Evolutionary conservation across 2,888 invertebrate genomes (phyloP), one percentile per base, ranked within the genome.

Genomic region (Subacronicta megacephala): DNA sequence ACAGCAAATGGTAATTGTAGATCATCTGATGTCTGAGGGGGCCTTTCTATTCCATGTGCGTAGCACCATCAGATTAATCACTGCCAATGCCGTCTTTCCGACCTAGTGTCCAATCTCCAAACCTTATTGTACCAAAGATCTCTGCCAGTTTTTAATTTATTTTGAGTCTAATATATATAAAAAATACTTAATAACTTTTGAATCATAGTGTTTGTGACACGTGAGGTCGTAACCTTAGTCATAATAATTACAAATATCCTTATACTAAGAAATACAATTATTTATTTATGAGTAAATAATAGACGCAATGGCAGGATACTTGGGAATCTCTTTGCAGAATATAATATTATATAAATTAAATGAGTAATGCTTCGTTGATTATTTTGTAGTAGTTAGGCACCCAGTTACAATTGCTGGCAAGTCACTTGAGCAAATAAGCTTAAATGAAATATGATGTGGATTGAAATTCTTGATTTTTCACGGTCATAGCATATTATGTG

Each of bases 181-280:
- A 17, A 33, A 17, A 37, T 13, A 10, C 35, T 40, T 23, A 46
- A n/a, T n/a, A n/a, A n/a, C 42, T 7, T 44, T 52, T 45, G 44
- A 70, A 52, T 64, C 70, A 57, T 26, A 17, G 17, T 23, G n/a
- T 17, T 18, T 0, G 18, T 9, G n/a, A 40, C 41, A 41, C 64
- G 55, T 50, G 45, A 62, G 54, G 2, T 33, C 49, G 36, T 38
- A 50, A 63, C 44, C 52, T 66, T 66, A 66, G 52, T 66, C 65
- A 66, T 50, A 31, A 31, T 23, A 20, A 49, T 52, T 33, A 64
- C 54, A 68, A 62, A 70, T 70, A 58, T 66, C 58, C 64, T 53
- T 41, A 31, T 57, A 45, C 12, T 57, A 3, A 52, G 66, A 57
- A 63, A 37, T 15, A 58, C 17, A 16, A 33, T 20, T 38, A 23